Evolutionary conservation across 2,113 vertebrate species (phyloP), one percentile per base, ranked within the genome.

Genomic region (Peromyscus californicus): DNA sequence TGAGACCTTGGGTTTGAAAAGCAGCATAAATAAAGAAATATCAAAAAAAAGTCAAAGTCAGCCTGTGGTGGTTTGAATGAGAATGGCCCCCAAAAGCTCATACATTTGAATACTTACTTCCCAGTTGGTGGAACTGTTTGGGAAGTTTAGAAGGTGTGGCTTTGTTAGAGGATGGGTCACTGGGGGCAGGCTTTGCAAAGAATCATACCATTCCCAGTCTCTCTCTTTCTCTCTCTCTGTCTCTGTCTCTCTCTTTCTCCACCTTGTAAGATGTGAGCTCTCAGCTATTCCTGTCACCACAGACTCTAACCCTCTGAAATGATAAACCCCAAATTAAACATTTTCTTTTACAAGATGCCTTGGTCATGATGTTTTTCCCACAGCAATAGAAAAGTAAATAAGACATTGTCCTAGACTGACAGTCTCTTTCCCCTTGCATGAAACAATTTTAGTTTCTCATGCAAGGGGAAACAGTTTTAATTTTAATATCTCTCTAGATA

Each of bases 31-130:
- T 22, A 67, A 11, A 85, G 26, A 84, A 4, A 89, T 42, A 91
- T 17, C 12, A 75, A 24, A n/a, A n/a, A n/a, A n/a, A n/a, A 88
- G 29, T 82, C 79, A 91, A 33, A 96, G 96, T 61, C 12, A 54
- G 78, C 48, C 78, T 80, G 17, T 54, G 48, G 48, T 54, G 17
- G 17, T 80, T 80, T 80, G 78, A 80, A 80, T 36, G 48, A 54
- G 16, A 79, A 79, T 33, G 31, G 31, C 7, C 17, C 31, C 48
- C 51, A 16, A 19, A 54, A 54, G 48, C 31, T 22, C 48, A 36
- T 80, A 79, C 17, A 48, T 36, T 80, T 80, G 48, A 54, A 36
- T 54, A 54, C 31, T 5, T 19, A 5, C 29, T 79, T 29, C 36
- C 36, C 5, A 19, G 33, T n/a, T 31, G 36, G 69, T 72, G 36